Percentiles rank a stretch among this genome's conserved stretches.
Conservation (phyloP, 2,113 vertebrate genomes). For the Tapirus terrestris region DNA sequence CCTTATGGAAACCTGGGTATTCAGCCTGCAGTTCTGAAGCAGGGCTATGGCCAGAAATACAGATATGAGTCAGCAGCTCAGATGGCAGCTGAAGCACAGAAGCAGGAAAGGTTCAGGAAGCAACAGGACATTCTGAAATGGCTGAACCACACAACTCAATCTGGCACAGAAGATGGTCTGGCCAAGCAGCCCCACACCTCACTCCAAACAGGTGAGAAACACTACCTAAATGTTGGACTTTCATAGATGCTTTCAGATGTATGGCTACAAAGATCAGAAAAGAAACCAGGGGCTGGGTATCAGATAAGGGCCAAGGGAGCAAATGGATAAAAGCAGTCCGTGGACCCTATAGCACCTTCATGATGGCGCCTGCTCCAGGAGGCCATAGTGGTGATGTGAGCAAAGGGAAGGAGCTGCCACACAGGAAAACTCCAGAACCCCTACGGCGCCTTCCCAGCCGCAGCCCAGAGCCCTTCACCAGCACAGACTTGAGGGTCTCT, state of each 20-base stretch:
- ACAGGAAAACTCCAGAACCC: no score
- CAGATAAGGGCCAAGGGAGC: background rate
- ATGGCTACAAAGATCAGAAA: background rate
- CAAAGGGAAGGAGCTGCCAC: no score
- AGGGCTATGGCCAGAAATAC: background rate
- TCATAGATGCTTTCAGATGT: fast-evolving
- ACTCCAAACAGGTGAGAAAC: background rate
- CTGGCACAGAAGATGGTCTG: background rate
- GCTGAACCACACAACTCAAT: background rate
- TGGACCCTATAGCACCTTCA: background rate
- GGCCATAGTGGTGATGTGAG: fast-evolving
- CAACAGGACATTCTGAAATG: background rate
- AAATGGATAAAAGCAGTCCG: fast-evolving
- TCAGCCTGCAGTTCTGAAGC: background rate
- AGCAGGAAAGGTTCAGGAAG: background rate
- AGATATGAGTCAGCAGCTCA: background rate
- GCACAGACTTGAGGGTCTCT: background rate
- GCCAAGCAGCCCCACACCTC: background rate
- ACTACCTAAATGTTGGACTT: background rate
- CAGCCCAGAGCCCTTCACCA: background rate
- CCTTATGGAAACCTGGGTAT: background rate
- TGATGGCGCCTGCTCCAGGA: fast-evolving
- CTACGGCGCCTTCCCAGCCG: background rate
- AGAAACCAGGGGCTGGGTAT: no score
- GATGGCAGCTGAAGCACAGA: background rate